phyloP scores from a whole-genome alignment of 2,888 invertebrate genomes.

The Chrysodeixis includens region DNA sequence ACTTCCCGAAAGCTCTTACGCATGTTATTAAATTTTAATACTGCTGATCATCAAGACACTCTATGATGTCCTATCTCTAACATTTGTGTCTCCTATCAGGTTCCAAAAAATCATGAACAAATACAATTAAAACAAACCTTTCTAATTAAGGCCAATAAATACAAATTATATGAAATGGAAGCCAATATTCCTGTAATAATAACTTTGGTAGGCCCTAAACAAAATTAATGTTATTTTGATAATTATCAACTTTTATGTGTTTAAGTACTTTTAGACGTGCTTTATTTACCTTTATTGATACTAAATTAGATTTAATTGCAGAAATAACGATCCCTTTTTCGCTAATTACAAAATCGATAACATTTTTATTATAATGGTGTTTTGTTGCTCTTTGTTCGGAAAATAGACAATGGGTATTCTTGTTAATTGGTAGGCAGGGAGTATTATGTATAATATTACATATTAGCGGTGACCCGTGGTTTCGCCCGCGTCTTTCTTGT shows the following conservation, averaged over 20 bases:
- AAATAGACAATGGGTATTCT: too few relatives aligned
- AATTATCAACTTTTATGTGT: slow-evolving; percentile 18
- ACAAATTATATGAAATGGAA: not conserved
- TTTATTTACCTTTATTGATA: slow-evolving; percentile 38
- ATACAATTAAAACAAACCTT: not conserved
- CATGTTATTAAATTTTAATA: too few relatives aligned
- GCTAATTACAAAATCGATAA: slow-evolving; percentile 31
- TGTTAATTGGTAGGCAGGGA: too few relatives aligned
- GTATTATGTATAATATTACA: too few relatives aligned
- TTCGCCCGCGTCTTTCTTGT: too few relatives aligned
- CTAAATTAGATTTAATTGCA: slow-evolving; percentile 38
- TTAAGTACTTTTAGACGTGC: slow-evolving; percentile 19
- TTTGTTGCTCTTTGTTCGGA: not conserved
- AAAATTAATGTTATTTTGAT: slow-evolving; percentile 14
- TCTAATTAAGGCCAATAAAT: not conserved
- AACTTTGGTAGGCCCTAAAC: not conserved
- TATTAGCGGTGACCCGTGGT: too few relatives aligned
- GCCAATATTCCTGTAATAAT: not conserved
- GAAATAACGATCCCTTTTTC: slow-evolving; percentile 27
- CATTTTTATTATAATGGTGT: slow-evolving; percentile 10
- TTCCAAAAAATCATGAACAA: not conserved
- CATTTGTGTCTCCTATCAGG: too few relatives aligned
- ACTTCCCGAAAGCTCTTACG: too few relatives aligned
- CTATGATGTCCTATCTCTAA: too few relatives aligned
- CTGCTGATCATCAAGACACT: too few relatives aligned